Evolutionary conservation across 2,888 invertebrate genomes (phyloP).

Genomic region (Eupithecia centaureata): DNA sequence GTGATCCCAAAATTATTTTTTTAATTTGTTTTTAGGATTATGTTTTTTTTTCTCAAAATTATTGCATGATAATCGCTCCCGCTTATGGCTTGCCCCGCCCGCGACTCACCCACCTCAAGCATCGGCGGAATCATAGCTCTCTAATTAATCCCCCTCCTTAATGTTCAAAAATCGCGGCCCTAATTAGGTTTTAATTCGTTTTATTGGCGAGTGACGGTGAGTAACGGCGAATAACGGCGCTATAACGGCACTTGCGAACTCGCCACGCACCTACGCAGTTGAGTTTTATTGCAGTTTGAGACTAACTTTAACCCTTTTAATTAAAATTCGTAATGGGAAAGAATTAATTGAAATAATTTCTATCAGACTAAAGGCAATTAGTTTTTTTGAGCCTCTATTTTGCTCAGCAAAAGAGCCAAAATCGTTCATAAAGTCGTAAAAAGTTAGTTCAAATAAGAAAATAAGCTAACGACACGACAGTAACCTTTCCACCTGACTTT

Average conservation of each 20-base stretch:
- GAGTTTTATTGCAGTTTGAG: slow-evolving; percentile 43
- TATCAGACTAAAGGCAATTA: neutral
- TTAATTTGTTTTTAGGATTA: no score
- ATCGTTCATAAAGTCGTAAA: neutral
- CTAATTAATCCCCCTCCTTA: slow-evolving; percentile 83
- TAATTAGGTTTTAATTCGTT: slow-evolving; percentile 84
- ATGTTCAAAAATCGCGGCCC: slow-evolving; percentile 83
- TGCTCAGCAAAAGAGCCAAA: neutral
- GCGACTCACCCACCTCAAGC: slow-evolving; percentile 65
- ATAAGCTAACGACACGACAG: slow-evolving; percentile 19
- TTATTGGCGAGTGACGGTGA: slow-evolving; percentile 75
- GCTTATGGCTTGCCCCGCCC: slow-evolving; percentile 40
- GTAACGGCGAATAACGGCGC: slow-evolving; percentile 56
- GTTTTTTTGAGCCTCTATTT: neutral
- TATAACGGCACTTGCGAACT: slow-evolving; percentile 54
- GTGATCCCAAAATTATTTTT: no score
- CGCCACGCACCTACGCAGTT: slow-evolving; percentile 41
- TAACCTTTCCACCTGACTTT: slow-evolving; percentile 53
- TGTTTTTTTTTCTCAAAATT: neutral
- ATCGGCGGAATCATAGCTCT: slow-evolving; percentile 75
- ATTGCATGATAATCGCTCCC: slow-evolving; percentile 18
- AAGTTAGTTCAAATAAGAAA: slow-evolving; percentile 2
- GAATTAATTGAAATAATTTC: slow-evolving; percentile 12
- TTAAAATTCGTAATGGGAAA: slow-evolving; percentile 19
- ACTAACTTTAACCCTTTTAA: slow-evolving; percentile 27